Evolutionary conservation across 2,113 vertebrate genomes (phyloP), one percentile per base, ranked within the genome.

Genomic region (Pavo muticus): DNA sequence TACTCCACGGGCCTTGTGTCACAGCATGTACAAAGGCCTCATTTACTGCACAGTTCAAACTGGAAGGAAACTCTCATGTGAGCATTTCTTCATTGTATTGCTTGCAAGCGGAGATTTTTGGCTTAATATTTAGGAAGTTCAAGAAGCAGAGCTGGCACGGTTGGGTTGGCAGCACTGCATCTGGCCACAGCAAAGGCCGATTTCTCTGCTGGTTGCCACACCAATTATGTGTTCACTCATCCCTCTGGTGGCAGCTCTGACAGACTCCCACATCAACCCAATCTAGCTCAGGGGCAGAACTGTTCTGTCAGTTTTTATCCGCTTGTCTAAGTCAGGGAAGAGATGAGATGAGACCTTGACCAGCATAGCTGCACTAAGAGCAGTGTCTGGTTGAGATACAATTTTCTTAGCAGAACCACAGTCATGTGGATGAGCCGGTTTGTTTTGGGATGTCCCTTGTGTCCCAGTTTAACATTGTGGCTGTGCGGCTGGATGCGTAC

Each of bases 31-130:
- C 0, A 0, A 83, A 87, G 79, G 69, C 70, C 50, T 84, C 59
- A 32, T 79, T 93, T 89, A 48, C 7, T 0, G 1, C 35, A 47
- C 3, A 4, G 9, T 82, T 85, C 2, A 1, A 42, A 48, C 70
- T 54, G 60, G 69, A 21, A 95, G 93, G 91, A 95, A 96, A 91
- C 56, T 63, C 56, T 67, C 79, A 88, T 5, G 1, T 87, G 81
- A 70, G 65, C 24, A 1, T 85, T 87, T 87, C 54, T 94, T 85
- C 68, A 47, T 37, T 88, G 40, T 67, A 42, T 74, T 95, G 82
- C 94, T 95, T 95, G 82, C 91, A 94, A 94, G 91, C 56, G 61
- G 56, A 86, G 79, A 81, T 74, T 93, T 95, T 93, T 95, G 82
- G 78, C 78, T 72, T 88, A 52, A 10, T 88, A 30, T 79, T 93